Evolutionary conservation across 2,797 vertebrate species (phyloP).

Genomic region (Rhynchotus rufescens): DNA sequence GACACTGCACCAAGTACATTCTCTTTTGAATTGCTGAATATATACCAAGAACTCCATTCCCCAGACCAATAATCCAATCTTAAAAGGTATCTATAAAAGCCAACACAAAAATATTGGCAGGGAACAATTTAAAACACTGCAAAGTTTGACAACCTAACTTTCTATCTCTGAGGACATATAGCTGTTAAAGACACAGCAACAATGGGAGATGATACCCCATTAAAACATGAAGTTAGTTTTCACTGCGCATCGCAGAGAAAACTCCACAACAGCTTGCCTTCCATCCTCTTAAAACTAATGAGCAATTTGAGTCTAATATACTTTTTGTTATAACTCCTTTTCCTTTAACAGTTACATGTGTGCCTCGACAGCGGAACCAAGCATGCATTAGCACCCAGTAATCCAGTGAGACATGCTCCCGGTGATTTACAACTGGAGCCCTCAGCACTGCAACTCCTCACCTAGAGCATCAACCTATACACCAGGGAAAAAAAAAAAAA

Average conservation of each 20-base stretch:
- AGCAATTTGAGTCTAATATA: neutral
- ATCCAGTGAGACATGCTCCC: neutral
- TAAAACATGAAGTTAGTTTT: neutral
- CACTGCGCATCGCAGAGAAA: neutral
- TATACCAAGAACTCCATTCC: neutral
- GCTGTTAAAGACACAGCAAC: neutral
- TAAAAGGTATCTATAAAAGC: rapidly evolving
- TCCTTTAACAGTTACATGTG: neutral
- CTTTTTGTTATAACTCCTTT: neutral
- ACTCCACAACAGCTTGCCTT: neutral
- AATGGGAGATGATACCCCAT: neutral
- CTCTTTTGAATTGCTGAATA: neutral
- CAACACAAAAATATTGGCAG: rapidly evolving
- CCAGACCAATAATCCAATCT: rapidly evolving
- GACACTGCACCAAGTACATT: rapidly evolving
- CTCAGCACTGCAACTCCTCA: too few relatives aligned
- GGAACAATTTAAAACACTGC: rapidly evolving
- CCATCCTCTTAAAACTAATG: too few relatives aligned
- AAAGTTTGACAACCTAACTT: neutral
- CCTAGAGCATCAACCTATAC: too few relatives aligned
- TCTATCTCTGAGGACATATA: neutral
- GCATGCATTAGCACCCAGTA: neutral
- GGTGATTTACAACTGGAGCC: neutral
- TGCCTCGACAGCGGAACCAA: neutral
- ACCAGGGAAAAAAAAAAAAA: neutral